Conservation (phyloP, 2,797 vertebrate species). For the Sebastolobus altivelis region DNA sequence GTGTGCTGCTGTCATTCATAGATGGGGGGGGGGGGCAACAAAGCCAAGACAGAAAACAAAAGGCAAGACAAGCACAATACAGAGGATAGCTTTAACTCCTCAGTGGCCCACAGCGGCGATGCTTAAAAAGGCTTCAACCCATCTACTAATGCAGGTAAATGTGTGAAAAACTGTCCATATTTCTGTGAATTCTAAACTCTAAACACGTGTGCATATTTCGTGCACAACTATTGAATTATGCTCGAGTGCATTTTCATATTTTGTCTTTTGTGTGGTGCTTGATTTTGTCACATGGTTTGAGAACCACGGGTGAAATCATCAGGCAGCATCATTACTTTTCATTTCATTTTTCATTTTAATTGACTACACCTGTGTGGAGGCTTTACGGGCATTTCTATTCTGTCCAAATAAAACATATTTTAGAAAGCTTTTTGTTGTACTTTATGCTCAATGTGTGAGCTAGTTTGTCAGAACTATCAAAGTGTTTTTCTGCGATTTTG, state of each 20-base stretch:
- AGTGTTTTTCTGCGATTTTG: no score
- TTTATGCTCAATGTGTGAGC: no score
- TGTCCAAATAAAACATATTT: not conserved
- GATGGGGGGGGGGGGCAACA: not conserved
- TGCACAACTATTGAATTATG: not conserved
- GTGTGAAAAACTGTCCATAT: not conserved
- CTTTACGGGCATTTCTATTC: no score
- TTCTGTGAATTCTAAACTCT: not conserved
- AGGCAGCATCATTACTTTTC: not conserved
- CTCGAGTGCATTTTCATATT: not conserved
- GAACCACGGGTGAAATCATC: not conserved
- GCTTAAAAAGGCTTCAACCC: not conserved
- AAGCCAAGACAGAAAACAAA: not conserved
- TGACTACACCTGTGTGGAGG: not conserved
- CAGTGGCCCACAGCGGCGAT: not conserved
- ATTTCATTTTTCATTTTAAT: not conserved
- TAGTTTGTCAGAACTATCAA: no score
- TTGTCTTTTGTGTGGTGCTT: not conserved
- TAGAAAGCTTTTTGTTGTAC: no score
- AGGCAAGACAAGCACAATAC: not conserved
- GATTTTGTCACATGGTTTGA: not conserved
- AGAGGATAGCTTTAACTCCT: not conserved
- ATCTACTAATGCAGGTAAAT: not conserved
- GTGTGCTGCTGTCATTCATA: conserved; percentile 22
- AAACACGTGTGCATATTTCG: fast-evolving